Evolutionary conservation across 2,797 vertebrate genomes (phyloP), one percentile per base, ranked within the genome.

Genomic region (Lophotriccus pileatus): DNA sequence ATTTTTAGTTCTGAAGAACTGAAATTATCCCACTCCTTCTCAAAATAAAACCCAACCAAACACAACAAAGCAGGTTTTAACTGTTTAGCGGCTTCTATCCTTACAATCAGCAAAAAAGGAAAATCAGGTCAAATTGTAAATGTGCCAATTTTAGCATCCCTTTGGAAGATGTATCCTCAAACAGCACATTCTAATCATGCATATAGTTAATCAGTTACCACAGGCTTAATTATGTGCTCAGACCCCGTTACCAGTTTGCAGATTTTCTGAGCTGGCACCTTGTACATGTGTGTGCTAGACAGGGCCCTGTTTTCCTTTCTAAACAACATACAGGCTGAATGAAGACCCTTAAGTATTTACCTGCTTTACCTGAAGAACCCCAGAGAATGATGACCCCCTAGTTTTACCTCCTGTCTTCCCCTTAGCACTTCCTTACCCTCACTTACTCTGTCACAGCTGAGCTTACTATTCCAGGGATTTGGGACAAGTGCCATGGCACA

Each of bases 1-100:
- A 76, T 59, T 89, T 95, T 93, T 39, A 69, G 70, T 75, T 89
- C 49, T 72, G 53, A 84, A 86, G 67, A 76, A 84, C 83, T 94
- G 87, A 94, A 95, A 92, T 90, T 90, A 93, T 84, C 74, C 60
- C 22, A 3, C 12, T 75, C 49, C 60, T 83, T 76, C 58, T 89
- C 73, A 84, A 93, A 94, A 94, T 79, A 94, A 66, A 94, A 81
- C 32, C 24, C 73, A 68, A 72, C 39, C 30, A 62, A 93, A 41
- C 49, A 55, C 41, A 82, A 74, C 59, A 60, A 52, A 95, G 39
- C 34, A 56, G 50, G 52, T 55, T 86, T 91, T 82, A 94, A 94
- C 89, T 22, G 10, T 3, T 1, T 43, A 36, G 58, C 15, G 19
- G n/a, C 41, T 87, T 91, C 68, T 93, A 16, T 46, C 64, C 78